Evolutionary conservation across 2,888 invertebrate genomes (phyloP), one percentile per base, ranked within the genome.

Genomic region (Halictus quadricinctus): DNA sequence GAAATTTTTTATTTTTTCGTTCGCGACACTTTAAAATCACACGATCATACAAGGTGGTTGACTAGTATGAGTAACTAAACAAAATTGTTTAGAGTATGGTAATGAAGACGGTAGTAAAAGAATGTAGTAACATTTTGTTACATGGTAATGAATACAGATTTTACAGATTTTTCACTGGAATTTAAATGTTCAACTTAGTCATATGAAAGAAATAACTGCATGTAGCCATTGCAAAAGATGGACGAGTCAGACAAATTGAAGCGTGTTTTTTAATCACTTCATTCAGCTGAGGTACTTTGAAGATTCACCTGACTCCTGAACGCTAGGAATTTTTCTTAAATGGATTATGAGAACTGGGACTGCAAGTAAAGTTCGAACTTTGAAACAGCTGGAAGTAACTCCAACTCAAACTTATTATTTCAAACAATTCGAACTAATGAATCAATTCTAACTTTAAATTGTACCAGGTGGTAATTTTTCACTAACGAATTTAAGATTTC

Each of bases 401-500:
- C 21, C 29, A 54, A 18, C 29, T 54, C 50, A 73, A 73, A 50
- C 50, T 50, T 58, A 58, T 58, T 58, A 58, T 58, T 58, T 58
- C n/a, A n/a, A 58, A 58, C 58, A 70, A 70, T 70, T 70, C 41
- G 41, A 70, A 21, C 36, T 36, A 43, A 70, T 70, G 21, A 70
- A 36, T 70, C 54, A 18, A 50, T 50, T 58, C 58, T n/a, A 58
- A 58, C n/a, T 58, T 58, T 58, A 58, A 58, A 58, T 58, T n/a
- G 4, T 58, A n/a, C 58, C 58, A n/a, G 58, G n/a, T 58, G 58
- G 58, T 58, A 58, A 58, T 58, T 58, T 58, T 58, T 58, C 58
- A 58, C 12, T n/a, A n/a, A 58, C n/a, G 21, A 58, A 58, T 58
- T 58, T n/a, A 58, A 58, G 58, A 58, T n/a, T 12, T n/a, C 4